Base-by-base conservation (phyloP, 2,113 vertebrate genomes). In the Aythya baeri region DNA sequence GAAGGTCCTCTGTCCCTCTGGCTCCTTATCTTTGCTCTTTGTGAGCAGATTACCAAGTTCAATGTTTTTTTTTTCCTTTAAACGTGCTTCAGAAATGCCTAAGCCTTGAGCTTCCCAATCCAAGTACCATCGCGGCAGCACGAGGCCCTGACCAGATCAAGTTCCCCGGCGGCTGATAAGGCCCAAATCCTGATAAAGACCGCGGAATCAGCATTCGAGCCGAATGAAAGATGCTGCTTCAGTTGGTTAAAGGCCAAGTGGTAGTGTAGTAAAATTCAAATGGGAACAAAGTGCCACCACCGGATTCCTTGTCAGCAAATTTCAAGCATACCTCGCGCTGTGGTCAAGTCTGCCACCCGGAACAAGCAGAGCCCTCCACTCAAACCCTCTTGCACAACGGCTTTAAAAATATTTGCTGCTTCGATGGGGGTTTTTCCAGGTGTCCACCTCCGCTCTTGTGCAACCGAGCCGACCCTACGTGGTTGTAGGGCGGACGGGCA, bases 321-420 rank as follows among this genome's bases (percentile, higher is more conserved):
- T 96, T 96, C 94, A 97, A 94, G 81, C 94, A 97, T 96, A 97
- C 97, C 95, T 96, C 86, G 97, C 76, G 50, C 92, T 41, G 74
- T 66, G 89, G 75, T 32, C 71, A 83, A 68, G 83, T 27, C 50
- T 59, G 81, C 63, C 2, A 11, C 29, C 91, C 52, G 81, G 71
- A 74, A 63, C 31, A 5, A 52, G 62, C n/a, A 78, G 83, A 95
- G 84, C 83, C 72, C 92, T 89, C 66, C 59, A 57, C 76, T 93
- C 94, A 82, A 68, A 76, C 59, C 70, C 61, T 55, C 41, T 75
- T 94, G 75, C 80, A 67, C 58, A 66, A 86, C 5, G 44, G 36
- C 73, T 72, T 70, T 13, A 17, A 75, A 89, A 93, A 57, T 41
- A 71, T 16, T 83, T n/a, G 76, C 5, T 50, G 11, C 18, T 77